phyloP scores from a whole-genome alignment of 2,888 invertebrate species.

The Sinhomidia bicolor region DNA sequence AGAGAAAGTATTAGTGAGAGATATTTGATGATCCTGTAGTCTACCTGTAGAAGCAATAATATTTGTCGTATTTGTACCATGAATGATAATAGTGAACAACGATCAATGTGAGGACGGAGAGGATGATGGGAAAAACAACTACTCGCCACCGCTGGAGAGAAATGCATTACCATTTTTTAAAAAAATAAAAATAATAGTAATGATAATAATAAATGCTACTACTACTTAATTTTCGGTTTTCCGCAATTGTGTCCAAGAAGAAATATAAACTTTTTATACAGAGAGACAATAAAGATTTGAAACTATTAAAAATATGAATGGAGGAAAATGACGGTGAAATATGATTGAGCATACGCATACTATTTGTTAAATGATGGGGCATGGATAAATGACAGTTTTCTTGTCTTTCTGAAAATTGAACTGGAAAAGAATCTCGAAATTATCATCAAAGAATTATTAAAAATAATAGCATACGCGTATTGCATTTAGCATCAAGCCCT shows the following conservation, averaged over 20 bases:
- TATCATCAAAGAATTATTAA: too few species aligned
- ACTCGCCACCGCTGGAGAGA: background rate
- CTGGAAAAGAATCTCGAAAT: too few species aligned
- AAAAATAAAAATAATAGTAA: background rate
- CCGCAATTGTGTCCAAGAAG: background rate
- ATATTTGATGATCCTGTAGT: slow-evolving; percentile 10
- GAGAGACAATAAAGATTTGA: slow-evolving; percentile 14
- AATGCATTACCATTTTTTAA: slow-evolving; percentile 26
- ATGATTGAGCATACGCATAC: too few species aligned
- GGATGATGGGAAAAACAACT: background rate
- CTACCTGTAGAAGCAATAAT: too few species aligned
- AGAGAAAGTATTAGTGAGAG: background rate
- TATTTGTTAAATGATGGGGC: too few species aligned
- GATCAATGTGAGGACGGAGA: background rate
- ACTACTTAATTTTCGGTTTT: background rate
- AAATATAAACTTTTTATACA: slow-evolving; percentile 22
- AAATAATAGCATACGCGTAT: too few species aligned
- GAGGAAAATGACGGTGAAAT: too few species aligned
- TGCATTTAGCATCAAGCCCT: too few species aligned
- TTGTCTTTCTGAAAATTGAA: too few species aligned
- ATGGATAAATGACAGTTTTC: too few species aligned
- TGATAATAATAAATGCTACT: background rate
- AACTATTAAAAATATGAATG: background rate
- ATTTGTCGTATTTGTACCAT: background rate
- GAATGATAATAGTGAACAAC: background rate